Evolutionary conservation across 2,113 vertebrate species (phyloP).

Genomic region (Silurus asotus): DNA sequence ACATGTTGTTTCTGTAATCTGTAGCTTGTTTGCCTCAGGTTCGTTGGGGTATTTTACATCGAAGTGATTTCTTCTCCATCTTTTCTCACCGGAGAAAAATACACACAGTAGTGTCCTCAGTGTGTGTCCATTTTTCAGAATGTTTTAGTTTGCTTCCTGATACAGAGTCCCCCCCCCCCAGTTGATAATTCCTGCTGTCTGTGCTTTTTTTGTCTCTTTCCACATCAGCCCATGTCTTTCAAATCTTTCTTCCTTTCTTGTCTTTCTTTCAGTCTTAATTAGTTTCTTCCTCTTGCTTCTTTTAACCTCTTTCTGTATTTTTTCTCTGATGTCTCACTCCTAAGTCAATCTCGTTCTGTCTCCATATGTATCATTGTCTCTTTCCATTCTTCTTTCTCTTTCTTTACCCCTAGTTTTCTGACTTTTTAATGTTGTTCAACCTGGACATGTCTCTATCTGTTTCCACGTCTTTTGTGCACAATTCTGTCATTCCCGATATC

Average conservation of each 20-base stretch:
- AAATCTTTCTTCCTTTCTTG: not conserved
- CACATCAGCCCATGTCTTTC: not conserved
- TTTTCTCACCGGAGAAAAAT: not conserved
- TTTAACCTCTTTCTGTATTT: not conserved
- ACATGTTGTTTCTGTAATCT: slow-evolving; percentile 17
- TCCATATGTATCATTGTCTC: not conserved
- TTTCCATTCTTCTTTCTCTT: slow-evolving; percentile 9
- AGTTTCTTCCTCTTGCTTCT: not conserved
- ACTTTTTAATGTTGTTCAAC: slow-evolving; percentile 41
- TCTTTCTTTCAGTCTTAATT: not conserved
- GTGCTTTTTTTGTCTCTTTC: not conserved
- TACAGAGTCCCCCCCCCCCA: not conserved
- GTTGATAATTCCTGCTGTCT: not conserved
- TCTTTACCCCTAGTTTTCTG: not conserved
- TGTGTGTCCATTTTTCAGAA: not conserved
- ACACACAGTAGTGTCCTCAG: not conserved
- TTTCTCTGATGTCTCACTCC: not conserved
- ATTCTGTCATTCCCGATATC: not conserved
- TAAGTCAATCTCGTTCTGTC: not conserved
- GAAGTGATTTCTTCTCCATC: not conserved
- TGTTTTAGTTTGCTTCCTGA: not conserved
- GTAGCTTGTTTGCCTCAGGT: not conserved
- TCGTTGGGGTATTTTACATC: slow-evolving; percentile 5
- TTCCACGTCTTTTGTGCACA: slow-evolving; percentile 32
- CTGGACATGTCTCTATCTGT: slow-evolving; percentile 36